A percentile compares a stretch with the other conserved stretches of the same genome.
phyloP scores from a whole-genome alignment of 2,113 vertebrate species.

The Trochalopteron elliotii region DNA sequence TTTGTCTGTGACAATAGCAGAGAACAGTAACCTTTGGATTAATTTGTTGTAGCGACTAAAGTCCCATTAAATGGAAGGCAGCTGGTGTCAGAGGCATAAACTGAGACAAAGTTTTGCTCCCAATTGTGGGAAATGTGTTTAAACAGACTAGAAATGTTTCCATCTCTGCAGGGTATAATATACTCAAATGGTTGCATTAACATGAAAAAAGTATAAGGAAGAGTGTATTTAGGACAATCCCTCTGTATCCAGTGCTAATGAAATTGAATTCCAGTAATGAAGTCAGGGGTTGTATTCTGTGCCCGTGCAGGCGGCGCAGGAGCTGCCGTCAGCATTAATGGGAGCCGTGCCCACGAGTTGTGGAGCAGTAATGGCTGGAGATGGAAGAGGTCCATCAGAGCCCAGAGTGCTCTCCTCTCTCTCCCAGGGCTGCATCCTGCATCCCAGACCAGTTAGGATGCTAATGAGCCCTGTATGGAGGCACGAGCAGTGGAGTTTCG shows the following conservation, averaged over 20 bases:
- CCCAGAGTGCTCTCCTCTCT: neutral
- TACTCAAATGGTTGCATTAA: conserved; percentile 70
- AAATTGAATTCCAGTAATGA: conserved; percentile 74
- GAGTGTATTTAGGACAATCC: conserved; percentile 71
- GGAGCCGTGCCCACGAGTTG: neutral
- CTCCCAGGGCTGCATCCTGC: neutral
- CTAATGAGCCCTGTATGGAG: neutral
- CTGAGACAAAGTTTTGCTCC: conserved; percentile 66
- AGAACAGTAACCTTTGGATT: conserved; percentile 68
- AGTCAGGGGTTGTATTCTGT: conserved; percentile 58
- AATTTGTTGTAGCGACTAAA: conserved; percentile 60
- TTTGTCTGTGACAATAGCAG: conserved; percentile 45
- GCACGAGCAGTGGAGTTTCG: neutral
- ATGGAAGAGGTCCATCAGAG: conserved; percentile 10
- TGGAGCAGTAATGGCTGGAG: neutral
- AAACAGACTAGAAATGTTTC: conserved; percentile 70
- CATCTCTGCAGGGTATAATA: conserved; percentile 69
- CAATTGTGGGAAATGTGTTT: conserved; percentile 69
- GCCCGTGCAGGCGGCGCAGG: neutral
- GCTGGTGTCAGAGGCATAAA: conserved; percentile 71
- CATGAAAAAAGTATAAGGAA: conserved; percentile 70
- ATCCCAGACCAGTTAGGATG: neutral
- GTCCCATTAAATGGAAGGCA: conserved; percentile 68
- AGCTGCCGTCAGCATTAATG: conserved; percentile 27
- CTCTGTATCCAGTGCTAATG: conserved; percentile 68